Evolutionary conservation across 2,113 vertebrate species (phyloP).

Genomic region (Rattus norvegicus): GRCr8 NC_086024.1:48835501-48836000

Average conservation of each 20-base stretch:
- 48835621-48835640: neutral
- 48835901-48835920: neutral
- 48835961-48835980: neutral
- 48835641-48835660: fast-evolving
- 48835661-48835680: fast-evolving
- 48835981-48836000: neutral
- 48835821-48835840: neutral
- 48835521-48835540: fast-evolving
- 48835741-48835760: fast-evolving
- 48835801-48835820: neutral
- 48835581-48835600: neutral
- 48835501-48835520: fast-evolving
- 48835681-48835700: too few relatives aligned
- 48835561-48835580: fast-evolving
- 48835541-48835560: too few relatives aligned
- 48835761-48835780: neutral
- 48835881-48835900: neutral
- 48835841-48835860: neutral
- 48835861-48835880: too few relatives aligned
- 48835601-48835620: neutral
- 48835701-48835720: neutral
- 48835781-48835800: neutral
- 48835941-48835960: neutral
- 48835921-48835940: neutral
- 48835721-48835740: fast-evolving